Percentiles rank a stretch among this genome's conserved stretches.
Conservation (phyloP, 2,113 vertebrate species). For the Globicephala melas region DNA sequence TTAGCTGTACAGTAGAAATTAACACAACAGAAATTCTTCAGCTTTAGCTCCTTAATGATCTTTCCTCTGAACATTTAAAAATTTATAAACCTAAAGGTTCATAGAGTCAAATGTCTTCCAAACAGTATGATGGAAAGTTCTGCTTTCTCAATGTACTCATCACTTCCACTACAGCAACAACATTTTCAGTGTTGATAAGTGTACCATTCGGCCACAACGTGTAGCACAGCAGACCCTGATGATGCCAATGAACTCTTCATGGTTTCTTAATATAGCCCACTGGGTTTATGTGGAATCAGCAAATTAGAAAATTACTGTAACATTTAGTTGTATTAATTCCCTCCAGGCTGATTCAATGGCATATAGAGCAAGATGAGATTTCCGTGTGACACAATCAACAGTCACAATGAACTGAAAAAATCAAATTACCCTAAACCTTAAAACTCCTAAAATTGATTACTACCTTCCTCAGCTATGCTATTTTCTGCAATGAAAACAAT, state of each 20-base stretch:
- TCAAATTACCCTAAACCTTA: neutral
- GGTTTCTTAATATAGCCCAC: neutral
- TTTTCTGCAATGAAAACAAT: neutral
- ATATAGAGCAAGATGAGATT: neutral
- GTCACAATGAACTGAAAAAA: neutral
- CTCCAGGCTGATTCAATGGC: neutral
- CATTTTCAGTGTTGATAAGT: neutral
- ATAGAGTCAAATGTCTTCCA: neutral
- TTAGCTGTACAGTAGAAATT: neutral
- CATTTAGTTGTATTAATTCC: neutral
- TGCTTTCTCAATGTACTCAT: neutral
- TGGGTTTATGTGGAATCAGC: neutral
- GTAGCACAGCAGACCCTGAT: neutral
- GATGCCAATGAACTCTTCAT: neutral
- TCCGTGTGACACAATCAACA: neutral
- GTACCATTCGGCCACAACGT: neutral
- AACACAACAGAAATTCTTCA: neutral
- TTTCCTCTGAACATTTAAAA: neutral
- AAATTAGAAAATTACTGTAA: neutral
- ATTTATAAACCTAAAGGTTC: neutral
- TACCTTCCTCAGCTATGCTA: neutral
- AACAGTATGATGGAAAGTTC: neutral
- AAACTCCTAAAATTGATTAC: neutral
- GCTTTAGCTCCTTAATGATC: neutral
- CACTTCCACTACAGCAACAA: neutral